Percentiles rank a stretch among this genome's conserved stretches.
Conservation (phyloP, 2,888 invertebrate species). For the Agrochola litura region DNA sequence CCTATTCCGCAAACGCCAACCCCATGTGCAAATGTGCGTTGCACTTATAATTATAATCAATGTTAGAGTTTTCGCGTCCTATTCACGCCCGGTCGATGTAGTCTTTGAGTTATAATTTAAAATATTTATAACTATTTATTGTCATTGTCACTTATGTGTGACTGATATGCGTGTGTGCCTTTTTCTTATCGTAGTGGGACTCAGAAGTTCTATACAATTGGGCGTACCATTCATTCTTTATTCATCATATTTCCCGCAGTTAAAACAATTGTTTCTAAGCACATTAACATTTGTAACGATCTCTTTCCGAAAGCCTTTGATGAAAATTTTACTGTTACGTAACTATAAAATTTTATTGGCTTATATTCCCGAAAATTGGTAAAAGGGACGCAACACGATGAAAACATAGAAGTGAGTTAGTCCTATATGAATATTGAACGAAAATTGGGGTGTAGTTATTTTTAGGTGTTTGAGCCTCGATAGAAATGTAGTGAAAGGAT, state of each 20-base stretch:
- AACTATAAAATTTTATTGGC: conserved; percentile 47
- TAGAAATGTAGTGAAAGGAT: background rate
- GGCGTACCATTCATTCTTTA: background rate
- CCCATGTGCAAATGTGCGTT: no score
- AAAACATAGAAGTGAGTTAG: conserved; percentile 7
- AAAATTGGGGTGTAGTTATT: conserved; percentile 17
- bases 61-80: background rate
- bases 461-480: background rate
- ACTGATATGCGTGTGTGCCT: background rate
- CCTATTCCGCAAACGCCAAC: no score
- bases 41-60: no score
- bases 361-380: conserved; percentile 43
- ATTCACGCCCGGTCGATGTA: no score
- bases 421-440: conserved; percentile 10
- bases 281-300: conserved; percentile 43
- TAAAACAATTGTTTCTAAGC: conserved; percentile 32
- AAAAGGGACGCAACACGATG: conserved; percentile 28
- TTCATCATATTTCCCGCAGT: conserved; percentile 30
- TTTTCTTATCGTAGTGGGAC: background rate
- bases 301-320: conserved; percentile 31
- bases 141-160: background rate
- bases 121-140: background rate
- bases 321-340: conserved; percentile 37
- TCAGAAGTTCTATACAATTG: background rate
- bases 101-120: background rate